Base-by-base conservation (phyloP, 2,113 vertebrate species). In the Sialia sialis region DNA sequence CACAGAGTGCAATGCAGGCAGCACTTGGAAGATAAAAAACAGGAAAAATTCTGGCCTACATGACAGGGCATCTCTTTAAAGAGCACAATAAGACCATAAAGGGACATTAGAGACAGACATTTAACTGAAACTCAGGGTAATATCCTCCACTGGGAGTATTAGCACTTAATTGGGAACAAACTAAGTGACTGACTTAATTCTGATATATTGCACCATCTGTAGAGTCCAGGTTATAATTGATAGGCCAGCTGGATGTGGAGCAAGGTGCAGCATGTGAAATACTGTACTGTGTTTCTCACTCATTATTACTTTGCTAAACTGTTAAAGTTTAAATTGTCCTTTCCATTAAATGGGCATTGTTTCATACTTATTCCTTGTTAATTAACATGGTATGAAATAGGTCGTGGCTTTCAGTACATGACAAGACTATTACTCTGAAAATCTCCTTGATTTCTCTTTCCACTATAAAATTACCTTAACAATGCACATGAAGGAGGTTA, bases 171-270 rank as follows among this genome's bases (percentile, higher is more conserved):
- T 91, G 83, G 76, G 73, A 94, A 84, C 93, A 95, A 96, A 96
- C 84, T 91, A 54, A 95, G 87, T 89, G 88, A 92, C 83, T 94
- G 95, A 81, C 80, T 95, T 94, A 95, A 96, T 95, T 93, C 90
- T 95, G 94, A 96, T 95, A 66, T 89, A 96, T 93, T 89, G 73
- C 90, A 95, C 91, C 91, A 96, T 96, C 96, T 96, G 96, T 66
- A 85, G 75, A 89, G 75, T 11, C 38, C 60, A 81, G 85, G 85
- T 86, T 92, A 87, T 95, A 96, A 96, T 52, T 95, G 96, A 95
- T 92, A 84, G 89, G 76, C 94, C 95, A 95, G 95, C 89, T 96
- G 94, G 76, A 94, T 90, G 76, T 54, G 70, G 68, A 95, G 52
- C 48, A 59, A 60, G 32, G 62, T 87, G 76, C 84, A 87, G 78